phyloP scores from a whole-genome alignment of 2,888 invertebrate species.

The Agapostemon virescens region DNA sequence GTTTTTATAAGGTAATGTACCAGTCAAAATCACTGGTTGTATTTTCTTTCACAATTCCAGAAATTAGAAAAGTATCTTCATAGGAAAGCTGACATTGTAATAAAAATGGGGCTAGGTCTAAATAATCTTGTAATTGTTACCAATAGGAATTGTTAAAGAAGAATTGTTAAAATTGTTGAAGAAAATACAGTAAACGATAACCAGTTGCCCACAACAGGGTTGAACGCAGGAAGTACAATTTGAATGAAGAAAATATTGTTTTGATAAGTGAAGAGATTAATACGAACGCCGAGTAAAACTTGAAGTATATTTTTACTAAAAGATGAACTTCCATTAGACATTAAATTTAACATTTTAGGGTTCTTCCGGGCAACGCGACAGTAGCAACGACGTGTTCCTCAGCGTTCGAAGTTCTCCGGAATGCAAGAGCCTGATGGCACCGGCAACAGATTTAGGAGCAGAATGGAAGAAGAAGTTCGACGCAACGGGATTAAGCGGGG shows the following conservation, averaged over 20 bases:
- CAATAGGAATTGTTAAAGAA: too few species aligned
- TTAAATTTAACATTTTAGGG: slow-evolving; percentile 55
- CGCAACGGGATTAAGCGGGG: slow-evolving; percentile 56
- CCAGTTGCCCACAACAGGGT: neutral
- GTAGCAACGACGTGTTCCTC: slow-evolving; percentile 75
- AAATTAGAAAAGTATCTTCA: too few species aligned
- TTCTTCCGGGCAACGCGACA: slow-evolving; percentile 71
- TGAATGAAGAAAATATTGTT: neutral
- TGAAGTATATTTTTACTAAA: neutral
- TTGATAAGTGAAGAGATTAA: neutral
- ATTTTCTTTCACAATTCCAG: too few species aligned
- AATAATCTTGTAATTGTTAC: too few species aligned
- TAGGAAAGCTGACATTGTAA: too few species aligned
- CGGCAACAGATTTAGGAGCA: slow-evolving; percentile 76
- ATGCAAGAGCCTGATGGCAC: slow-evolving; percentile 77
- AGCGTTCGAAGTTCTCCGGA: slow-evolving; percentile 78
- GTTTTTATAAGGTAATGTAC: too few species aligned
- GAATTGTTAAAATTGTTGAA: too few species aligned
- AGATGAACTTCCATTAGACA: neutral
- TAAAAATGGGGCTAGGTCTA: too few species aligned
- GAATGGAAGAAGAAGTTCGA: slow-evolving; percentile 77
- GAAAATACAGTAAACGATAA: too few species aligned
- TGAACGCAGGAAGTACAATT: neutral
- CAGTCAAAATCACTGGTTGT: too few species aligned
- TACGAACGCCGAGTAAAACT: neutral